Percentiles rank a stretch among this genome's conserved stretches.
These are phyloP conservation scores for Oncorhynchus keta DNA, from an alignment of 2,113 vertebrate genomes.

Conservation along the genomic window DNA sequence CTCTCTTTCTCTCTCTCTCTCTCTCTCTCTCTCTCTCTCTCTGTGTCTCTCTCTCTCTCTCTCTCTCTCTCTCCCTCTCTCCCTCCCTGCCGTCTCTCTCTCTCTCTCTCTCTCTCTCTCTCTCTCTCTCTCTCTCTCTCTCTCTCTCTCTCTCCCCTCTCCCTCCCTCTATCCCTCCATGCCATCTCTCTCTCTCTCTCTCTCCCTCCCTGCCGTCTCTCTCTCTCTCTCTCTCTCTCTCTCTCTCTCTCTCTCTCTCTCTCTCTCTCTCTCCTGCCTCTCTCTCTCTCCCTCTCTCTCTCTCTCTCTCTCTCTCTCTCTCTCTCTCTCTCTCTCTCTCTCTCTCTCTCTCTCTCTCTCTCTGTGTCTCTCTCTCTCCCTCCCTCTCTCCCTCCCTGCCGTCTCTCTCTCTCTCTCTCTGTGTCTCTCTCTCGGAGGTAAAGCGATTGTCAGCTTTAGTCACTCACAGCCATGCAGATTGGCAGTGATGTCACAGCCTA, in stretches of 20 bases:
- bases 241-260: too few relatives aligned
- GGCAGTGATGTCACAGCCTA: conserved; percentile 54
- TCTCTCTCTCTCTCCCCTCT: too few relatives aligned
- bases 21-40: too few relatives aligned
- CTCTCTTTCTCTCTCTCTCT: not conserved
- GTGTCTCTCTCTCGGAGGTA: conserved; percentile 40
- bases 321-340: too few relatives aligned
- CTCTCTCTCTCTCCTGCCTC: not conserved
- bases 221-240: too few relatives aligned
- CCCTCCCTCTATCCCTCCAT: not conserved
- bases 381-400: too few relatives aligned
- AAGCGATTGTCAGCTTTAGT: conserved; percentile 61
- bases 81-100: too few relatives aligned
- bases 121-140: conserved; percentile 4
- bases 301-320: too few relatives aligned
- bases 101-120: too few relatives aligned
- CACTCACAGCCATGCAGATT: conserved; percentile 34
- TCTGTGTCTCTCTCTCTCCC: not conserved
- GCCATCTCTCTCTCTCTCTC: conserved; percentile 19
- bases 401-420: too few relatives aligned
- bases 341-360: conserved; percentile 26
- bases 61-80: too few relatives aligned
- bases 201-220: not conserved
- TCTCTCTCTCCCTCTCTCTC: conserved; percentile 29
- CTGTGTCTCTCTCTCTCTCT: too few relatives aligned